A percentile compares a stretch with the other conserved stretches of the same genome.
phyloP scores from a whole-genome alignment of 1,140 invertebrate species.

The Neuroterus valhalla region DNA sequence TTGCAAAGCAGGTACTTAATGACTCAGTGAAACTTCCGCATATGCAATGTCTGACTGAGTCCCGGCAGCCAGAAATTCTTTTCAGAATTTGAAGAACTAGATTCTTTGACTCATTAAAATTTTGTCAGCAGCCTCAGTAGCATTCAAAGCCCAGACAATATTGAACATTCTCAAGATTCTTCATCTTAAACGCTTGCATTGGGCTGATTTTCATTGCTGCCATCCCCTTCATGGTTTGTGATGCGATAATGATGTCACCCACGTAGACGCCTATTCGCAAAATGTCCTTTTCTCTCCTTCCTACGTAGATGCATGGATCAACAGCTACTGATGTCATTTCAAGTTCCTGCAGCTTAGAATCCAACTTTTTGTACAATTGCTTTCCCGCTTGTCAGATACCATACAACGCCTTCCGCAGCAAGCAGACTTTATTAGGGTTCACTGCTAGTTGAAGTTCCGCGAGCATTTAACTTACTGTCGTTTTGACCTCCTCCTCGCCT shows the following conservation, averaged over 20 bases:
- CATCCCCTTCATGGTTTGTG: constrained; percentile 30
- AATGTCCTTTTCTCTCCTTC: constrained; percentile 35
- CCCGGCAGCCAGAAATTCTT: no score
- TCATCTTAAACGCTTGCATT: constrained; percentile 31
- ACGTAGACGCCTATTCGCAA: no score
- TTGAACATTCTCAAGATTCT: constrained; percentile 5
- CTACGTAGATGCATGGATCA: constrained; percentile 47
- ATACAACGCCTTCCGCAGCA: constrained; percentile 55
- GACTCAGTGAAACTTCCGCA: constrained; percentile 57
- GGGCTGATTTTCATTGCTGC: background rate
- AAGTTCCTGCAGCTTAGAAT: no score
- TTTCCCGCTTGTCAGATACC: constrained; percentile 57
- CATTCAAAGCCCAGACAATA: constrained; percentile 33
- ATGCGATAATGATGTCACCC: no score
- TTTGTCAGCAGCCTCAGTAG: constrained; percentile 37
- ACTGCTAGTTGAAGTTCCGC: constrained; percentile 34
- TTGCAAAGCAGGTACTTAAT: constrained; percentile 63
- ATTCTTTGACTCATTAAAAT: constrained; percentile 33
- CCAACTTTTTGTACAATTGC: no score
- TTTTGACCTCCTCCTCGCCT: constrained; percentile 1
- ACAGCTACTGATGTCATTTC: constrained; percentile 33
- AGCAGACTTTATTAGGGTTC: constrained; percentile 41
- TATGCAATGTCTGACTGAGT: constrained; percentile 45
- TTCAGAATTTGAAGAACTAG: constrained; percentile 43
- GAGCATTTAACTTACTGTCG: constrained; percentile 36